These are phyloP conservation scores for Nyctalus aviator DNA, from an alignment of 2,797 vertebrate genomes.

Conservation along the genomic window DNA sequence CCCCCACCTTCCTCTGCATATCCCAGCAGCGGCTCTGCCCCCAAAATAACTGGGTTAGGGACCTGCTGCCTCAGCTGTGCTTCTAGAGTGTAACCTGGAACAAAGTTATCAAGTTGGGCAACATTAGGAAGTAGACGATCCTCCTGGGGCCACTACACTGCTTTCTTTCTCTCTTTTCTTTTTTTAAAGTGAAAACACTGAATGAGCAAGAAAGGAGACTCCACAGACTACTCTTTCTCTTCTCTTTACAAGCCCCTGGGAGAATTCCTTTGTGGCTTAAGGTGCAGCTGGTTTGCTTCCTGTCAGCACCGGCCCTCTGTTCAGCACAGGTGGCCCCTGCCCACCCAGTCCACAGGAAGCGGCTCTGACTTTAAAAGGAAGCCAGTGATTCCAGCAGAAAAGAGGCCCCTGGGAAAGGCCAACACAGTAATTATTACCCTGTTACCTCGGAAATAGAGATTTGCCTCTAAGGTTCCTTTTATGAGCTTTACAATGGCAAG, in stretches of 20 bases:
- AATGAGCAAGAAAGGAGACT: not conserved
- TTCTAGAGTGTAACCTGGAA: not conserved
- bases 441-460: constrained; percentile 59
- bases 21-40: not conserved
- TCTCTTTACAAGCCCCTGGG: not conserved
- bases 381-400: constrained; percentile 13
- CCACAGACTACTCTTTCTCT: not conserved
- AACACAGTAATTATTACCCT: constrained; percentile 69
- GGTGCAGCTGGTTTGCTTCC: constrained; percentile 74
- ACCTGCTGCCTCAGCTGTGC: not conserved
- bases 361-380: constrained; percentile 63
- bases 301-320: constrained; percentile 57
- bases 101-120: not conserved
- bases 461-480: constrained; percentile 68
- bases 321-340: constrained; percentile 68
- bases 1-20: not conserved
- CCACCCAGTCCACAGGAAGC: constrained; percentile 28
- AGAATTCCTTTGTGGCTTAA: constrained; percentile 70
- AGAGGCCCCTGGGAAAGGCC: constrained; percentile 56
- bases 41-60: not conserved
- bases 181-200: not conserved
- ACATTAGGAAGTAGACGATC: not conserved
- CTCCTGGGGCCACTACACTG: not conserved
- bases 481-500: constrained; percentile 56
- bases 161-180: not conserved